Percentiles rank a stretch among this genome's conserved stretches.
Evolutionary conservation across 1,140 invertebrate genomes (phyloP).

Genomic region (Apocrypta bakeri): DNA sequence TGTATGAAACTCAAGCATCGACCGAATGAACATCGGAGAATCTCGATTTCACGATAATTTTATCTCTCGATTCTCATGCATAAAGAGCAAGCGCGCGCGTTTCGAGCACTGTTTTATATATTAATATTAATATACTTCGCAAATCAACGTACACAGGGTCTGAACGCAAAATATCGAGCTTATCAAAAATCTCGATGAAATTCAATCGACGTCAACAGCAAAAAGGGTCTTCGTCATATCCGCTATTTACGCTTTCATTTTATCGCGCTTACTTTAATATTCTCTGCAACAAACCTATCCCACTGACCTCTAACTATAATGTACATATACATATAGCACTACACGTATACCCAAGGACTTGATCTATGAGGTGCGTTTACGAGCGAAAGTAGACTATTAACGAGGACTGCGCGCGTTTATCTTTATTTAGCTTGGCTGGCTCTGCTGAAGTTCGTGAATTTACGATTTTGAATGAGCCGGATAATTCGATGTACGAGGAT

Average conservation of each 20-base stretch:
- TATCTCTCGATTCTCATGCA: neutral
- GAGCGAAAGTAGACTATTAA: neutral
- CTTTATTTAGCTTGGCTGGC: neutral
- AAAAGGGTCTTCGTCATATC: neutral
- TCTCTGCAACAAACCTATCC: neutral
- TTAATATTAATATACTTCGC: too few relatives aligned
- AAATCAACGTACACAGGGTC: too few relatives aligned
- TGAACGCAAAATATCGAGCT: too few relatives aligned
- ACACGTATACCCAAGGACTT: too few relatives aligned
- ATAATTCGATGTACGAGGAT: too few relatives aligned
- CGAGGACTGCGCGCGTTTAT: neutral
- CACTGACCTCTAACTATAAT: neutral
- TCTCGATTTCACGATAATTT: neutral
- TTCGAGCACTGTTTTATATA: too few relatives aligned
- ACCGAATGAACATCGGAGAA: neutral
- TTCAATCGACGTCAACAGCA: neutral
- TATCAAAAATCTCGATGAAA: too few relatives aligned
- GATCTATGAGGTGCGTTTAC: neutral
- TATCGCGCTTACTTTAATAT: neutral
- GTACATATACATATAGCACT: too few relatives aligned
- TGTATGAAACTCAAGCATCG: neutral
- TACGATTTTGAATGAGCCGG: too few relatives aligned
- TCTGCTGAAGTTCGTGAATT: too few relatives aligned
- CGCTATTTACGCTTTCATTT: neutral
- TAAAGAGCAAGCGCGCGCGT: too few relatives aligned